phyloP scores from a whole-genome alignment of 2,888 invertebrate species.

The Syrista parreyssii region DNA sequence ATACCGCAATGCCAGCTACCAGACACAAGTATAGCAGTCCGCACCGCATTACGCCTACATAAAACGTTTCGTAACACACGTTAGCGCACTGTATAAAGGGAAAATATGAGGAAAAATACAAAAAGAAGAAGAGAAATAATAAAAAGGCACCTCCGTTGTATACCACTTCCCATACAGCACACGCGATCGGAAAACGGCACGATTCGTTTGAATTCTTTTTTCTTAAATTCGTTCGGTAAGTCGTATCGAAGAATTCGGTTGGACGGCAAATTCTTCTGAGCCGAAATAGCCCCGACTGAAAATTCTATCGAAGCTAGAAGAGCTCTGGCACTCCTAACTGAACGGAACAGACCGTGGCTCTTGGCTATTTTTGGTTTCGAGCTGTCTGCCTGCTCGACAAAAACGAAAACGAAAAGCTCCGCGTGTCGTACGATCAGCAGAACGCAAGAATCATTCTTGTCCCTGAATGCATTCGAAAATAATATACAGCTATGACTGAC shows the following conservation, averaged over 20 bases:
- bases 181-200: background rate
- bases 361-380: constrained; percentile 50
- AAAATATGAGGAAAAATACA: background rate
- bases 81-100: background rate
- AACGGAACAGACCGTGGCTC: constrained; percentile 48
- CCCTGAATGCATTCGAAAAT: constrained; percentile 3
- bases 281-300: constrained; percentile 33
- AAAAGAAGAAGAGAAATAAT: background rate
- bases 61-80: constrained; percentile 3
- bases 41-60: background rate
- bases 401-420: constrained; percentile 14
- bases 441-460: background rate
- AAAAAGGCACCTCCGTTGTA: background rate
- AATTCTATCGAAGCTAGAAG: constrained; percentile 50
- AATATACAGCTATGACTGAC: background rate
- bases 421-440: background rate
- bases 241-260: constrained; percentile 19
- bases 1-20: background rate
- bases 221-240: constrained; percentile 26
- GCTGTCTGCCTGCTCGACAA: constrained; percentile 36
- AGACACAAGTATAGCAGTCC: background rate
- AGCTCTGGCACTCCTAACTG: constrained; percentile 42
- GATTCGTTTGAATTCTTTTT: background rate
- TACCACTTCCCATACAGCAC: constrained; percentile 1
- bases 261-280: constrained; percentile 9